Percentiles rank a stretch among this genome's conserved stretches.
These are phyloP conservation scores for Tipula confusa DNA, from an alignment of 2,888 invertebrate genomes.

Conservation along the genomic window DNA sequence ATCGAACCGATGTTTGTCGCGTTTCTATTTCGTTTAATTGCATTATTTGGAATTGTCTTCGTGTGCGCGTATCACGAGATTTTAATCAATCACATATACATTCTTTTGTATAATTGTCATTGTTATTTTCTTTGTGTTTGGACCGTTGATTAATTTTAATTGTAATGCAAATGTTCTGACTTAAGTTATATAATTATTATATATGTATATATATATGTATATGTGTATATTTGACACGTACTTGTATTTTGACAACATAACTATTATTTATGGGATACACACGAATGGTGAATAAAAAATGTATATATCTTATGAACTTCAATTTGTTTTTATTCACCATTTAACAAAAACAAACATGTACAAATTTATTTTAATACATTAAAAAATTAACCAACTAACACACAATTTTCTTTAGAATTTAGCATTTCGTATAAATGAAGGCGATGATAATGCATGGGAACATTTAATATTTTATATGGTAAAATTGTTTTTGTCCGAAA, in stretches of 20 bases:
- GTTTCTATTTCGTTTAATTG: not conserved
- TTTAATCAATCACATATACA: not conserved
- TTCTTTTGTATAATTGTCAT: not conserved
- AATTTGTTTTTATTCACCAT: not conserved
- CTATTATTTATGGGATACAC: not conserved
- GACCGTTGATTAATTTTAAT: no score
- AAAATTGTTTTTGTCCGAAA: not conserved
- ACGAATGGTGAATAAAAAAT: not conserved
- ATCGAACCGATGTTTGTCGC: not conserved
- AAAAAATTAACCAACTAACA: not conserved
- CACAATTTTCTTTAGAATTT: conserved; percentile 33
- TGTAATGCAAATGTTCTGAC: no score
- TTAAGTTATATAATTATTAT: no score
- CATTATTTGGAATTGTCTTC: not conserved
- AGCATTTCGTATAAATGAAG: conserved; percentile 33
- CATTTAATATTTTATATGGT: conserved; percentile 33
- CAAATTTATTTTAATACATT: no score
- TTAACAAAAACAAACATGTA: no score
- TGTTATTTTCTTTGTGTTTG: no score
- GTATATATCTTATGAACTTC: no score
- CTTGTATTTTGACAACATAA: not conserved
- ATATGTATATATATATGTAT: no score
- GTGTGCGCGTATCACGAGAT: not conserved
- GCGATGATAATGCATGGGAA: not conserved
- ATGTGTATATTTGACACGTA: not conserved